Evolutionary conservation across 2,113 vertebrate species (phyloP).

Genomic region (Eurystomus gularis): DNA sequence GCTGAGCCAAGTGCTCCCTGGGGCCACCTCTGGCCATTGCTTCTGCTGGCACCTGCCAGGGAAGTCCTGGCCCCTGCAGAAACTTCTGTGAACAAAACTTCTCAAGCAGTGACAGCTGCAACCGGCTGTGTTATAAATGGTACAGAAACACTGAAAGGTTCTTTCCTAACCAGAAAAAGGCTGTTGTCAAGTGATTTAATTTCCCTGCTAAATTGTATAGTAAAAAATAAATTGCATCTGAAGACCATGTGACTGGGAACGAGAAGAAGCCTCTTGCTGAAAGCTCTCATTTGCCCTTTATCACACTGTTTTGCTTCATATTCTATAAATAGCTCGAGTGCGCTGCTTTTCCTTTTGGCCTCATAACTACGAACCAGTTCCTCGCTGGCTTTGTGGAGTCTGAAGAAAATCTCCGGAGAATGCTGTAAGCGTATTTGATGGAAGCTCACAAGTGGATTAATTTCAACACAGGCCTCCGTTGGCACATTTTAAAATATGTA

Average conservation of each 20-base stretch:
- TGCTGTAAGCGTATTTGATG: neutral
- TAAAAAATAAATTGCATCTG: slow-evolving; percentile 14
- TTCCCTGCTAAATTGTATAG: neutral
- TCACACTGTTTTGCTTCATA: slow-evolving; percentile 51
- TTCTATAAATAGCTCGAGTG: slow-evolving; percentile 63
- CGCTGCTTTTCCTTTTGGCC: slow-evolving; percentile 56
- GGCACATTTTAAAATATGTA: slow-evolving; percentile 7
- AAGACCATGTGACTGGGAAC: neutral
- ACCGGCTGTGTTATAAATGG: neutral
- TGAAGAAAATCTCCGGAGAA: slow-evolving; percentile 23
- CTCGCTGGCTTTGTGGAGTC: slow-evolving; percentile 29
- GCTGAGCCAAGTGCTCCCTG: neutral
- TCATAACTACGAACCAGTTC: slow-evolving; percentile 43
- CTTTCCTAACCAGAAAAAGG: neutral
- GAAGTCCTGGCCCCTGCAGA: neutral
- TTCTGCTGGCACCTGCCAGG: neutral
- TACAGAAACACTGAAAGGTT: neutral
- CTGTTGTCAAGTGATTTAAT: slow-evolving; percentile 9
- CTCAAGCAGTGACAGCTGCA: neutral
- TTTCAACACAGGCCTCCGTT: neutral
- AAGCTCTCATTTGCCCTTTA: slow-evolving; percentile 60
- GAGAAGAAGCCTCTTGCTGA: neutral
- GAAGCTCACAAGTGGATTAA: slow-evolving; percentile 16
- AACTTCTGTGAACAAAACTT: neutral
- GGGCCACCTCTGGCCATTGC: neutral